Evolutionary conservation across 2,888 invertebrate genomes (phyloP).

Genomic region (Norana najaformis): DNA sequence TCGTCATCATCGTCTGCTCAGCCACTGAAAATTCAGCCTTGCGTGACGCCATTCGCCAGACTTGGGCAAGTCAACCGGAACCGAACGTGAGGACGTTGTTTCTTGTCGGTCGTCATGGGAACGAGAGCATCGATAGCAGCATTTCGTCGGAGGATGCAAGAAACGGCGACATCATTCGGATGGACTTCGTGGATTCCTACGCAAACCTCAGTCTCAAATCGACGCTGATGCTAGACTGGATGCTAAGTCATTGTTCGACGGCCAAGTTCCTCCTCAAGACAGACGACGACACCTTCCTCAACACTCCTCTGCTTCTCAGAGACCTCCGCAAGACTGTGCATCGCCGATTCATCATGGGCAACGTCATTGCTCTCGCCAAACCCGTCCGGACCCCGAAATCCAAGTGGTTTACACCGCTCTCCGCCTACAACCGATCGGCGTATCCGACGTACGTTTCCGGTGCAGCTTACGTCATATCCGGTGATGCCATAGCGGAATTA

Average conservation of each 20-base stretch:
- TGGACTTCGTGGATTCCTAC: slow-evolving; percentile 28
- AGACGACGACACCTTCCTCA: slow-evolving; percentile 34
- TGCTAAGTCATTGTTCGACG: neutral
- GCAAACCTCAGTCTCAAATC: slow-evolving; percentile 30
- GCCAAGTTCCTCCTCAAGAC: slow-evolving; percentile 28
- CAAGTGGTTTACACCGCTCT: slow-evolving; percentile 32
- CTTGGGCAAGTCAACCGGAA: slow-evolving; percentile 28
- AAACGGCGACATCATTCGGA: slow-evolving; percentile 24
- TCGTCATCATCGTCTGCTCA: slow-evolving; percentile 24
- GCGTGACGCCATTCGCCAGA: slow-evolving; percentile 27
- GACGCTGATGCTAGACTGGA: slow-evolving; percentile 28
- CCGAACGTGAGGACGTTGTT: neutral
- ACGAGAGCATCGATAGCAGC: neutral
- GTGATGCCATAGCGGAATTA: slow-evolving; percentile 37
- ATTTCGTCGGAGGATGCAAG: neutral
- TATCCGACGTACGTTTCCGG: slow-evolving; percentile 44
- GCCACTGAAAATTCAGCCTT: neutral
- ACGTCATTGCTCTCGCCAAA: slow-evolving; percentile 33
- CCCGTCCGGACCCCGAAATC: slow-evolving; percentile 25
- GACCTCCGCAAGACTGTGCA: slow-evolving; percentile 24
- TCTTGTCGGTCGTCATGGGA: slow-evolving; percentile 14
- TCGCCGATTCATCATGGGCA: slow-evolving; percentile 31
- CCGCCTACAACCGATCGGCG: neutral
- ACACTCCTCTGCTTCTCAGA: slow-evolving; percentile 16
- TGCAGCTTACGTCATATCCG: slow-evolving; percentile 43